Evolutionary conservation across 2,888 invertebrate species (phyloP).

Genomic region (Geotrupes spiniger): DNA sequence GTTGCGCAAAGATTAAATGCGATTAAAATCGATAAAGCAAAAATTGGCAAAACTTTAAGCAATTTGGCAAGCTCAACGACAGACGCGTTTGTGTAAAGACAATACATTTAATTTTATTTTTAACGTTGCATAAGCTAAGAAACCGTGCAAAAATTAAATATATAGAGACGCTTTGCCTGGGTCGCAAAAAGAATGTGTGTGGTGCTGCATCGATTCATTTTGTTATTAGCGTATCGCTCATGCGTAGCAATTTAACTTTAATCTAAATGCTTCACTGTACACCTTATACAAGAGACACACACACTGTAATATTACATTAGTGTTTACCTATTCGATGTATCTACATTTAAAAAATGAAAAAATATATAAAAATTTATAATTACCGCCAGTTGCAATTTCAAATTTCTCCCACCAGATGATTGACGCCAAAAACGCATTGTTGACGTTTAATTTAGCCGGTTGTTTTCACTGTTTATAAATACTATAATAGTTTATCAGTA

Average conservation of each 20-base stretch:
- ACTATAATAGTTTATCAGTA: constrained; percentile 10
- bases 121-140: constrained; percentile 14
- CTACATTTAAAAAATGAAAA: too few relatives aligned
- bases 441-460: not conserved
- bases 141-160: constrained; percentile 19
- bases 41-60: constrained; percentile 20
- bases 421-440: not conserved
- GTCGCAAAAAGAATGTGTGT: constrained; percentile 12
- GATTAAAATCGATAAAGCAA: constrained; percentile 17
- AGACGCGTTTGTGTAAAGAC: constrained; percentile 17
- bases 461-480: not conserved
- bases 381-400: not conserved
- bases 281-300: too few relatives aligned
- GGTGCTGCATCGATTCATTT: constrained; percentile 12
- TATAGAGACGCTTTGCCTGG: constrained; percentile 19
- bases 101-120: constrained; percentile 17
- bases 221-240: constrained; percentile 3
- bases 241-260: not conserved
- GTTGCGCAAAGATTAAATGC: not conserved
- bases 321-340: too few relatives aligned
- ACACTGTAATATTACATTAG: too few relatives aligned
- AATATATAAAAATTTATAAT: not conserved
- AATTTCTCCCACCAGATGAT: not conserved
- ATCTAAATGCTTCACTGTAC: not conserved
- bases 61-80: constrained; percentile 15